Percentiles rank a stretch among this genome's conserved stretches.
Conservation (phyloP, 1,140 invertebrate genomes). For the Chionoecetes opilio region DNA sequence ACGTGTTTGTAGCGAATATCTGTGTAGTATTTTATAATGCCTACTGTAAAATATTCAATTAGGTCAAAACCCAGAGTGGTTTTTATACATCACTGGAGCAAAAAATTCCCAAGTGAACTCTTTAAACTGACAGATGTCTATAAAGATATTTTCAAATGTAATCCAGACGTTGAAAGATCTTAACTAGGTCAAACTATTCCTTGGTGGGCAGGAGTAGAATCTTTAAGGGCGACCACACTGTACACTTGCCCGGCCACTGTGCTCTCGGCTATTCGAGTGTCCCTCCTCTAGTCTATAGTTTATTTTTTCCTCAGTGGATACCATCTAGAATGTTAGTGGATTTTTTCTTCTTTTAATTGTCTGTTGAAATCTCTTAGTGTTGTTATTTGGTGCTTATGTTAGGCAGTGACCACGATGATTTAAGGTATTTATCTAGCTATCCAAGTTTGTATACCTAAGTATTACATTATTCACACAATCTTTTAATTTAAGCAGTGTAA, state of each 20-base stretch:
- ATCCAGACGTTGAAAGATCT: constrained; percentile 43
- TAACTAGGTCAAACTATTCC: constrained; percentile 16
- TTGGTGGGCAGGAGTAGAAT: neutral
- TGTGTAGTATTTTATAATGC: constrained; percentile 69
- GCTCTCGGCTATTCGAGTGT: neutral
- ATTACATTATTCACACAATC: constrained; percentile 35
- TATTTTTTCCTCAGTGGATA: constrained; percentile 55
- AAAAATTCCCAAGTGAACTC: constrained; percentile 64
- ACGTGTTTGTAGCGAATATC: constrained; percentile 60
- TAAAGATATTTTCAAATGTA: constrained; percentile 66
- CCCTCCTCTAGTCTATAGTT: constrained; percentile 52
- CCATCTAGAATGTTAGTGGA: constrained; percentile 55
- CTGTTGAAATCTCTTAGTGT: neutral
- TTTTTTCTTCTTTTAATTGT: constrained; percentile 13
- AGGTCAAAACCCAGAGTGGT: constrained; percentile 64
- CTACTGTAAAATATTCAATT: constrained; percentile 57
- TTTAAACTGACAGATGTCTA: constrained; percentile 55
- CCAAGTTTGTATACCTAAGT: constrained; percentile 5
- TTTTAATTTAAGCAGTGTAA: constrained; percentile 51
- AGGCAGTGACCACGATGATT: constrained; percentile 69
- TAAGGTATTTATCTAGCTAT: neutral
- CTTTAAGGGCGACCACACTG: neutral
- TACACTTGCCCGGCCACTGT: neutral
- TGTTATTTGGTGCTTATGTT: constrained; percentile 71
- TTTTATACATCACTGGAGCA: constrained; percentile 68